A percentile compares a stretch with the other conserved stretches of the same genome.
These are phyloP conservation scores for Stratiomys singularior DNA, from an alignment of 2,888 invertebrate genomes.

Conservation along the genomic window DNA sequence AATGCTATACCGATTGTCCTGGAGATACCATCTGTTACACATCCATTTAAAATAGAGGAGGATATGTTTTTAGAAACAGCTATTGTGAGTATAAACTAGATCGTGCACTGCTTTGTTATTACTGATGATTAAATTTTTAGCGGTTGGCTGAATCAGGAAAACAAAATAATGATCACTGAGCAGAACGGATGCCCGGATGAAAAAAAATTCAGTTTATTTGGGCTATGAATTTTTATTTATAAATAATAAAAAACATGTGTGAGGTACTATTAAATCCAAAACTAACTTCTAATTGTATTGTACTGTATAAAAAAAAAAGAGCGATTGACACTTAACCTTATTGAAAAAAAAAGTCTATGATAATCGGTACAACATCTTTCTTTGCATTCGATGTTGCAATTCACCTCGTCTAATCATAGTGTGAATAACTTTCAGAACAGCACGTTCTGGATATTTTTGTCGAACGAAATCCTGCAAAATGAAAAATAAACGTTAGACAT, in stretches of 20 bases:
- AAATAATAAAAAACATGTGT: too few relatives aligned
- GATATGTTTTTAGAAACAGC: constrained; percentile 4
- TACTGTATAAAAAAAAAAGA: too few relatives aligned
- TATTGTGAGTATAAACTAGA: not conserved
- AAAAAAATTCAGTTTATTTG: too few relatives aligned
- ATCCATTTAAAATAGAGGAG: constrained; percentile 11
- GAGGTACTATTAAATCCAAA: too few relatives aligned
- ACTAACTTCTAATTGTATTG: too few relatives aligned
- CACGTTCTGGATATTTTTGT: constrained; percentile 87
- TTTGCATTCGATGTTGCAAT: constrained; percentile 93
- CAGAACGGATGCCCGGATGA: too few relatives aligned
- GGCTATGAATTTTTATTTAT: too few relatives aligned
- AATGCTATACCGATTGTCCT: not conserved
- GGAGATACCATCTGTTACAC: constrained; percentile 12
- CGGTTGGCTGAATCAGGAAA: too few relatives aligned
- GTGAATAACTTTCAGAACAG: constrained; percentile 90
- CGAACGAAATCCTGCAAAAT: constrained; percentile 73
- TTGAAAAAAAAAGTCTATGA: constrained; percentile 30
- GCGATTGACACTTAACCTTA: too few relatives aligned
- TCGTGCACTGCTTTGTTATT: too few relatives aligned
- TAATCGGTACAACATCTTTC: constrained; percentile 92
- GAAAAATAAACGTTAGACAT: not conserved
- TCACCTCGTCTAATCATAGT: constrained; percentile 96
- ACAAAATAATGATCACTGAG: too few relatives aligned
- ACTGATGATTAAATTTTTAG: too few relatives aligned